These are phyloP conservation scores for Drosophila gunungcola DNA, from an alignment of 1,140 invertebrate species.

Conservation along the genomic window DNA sequence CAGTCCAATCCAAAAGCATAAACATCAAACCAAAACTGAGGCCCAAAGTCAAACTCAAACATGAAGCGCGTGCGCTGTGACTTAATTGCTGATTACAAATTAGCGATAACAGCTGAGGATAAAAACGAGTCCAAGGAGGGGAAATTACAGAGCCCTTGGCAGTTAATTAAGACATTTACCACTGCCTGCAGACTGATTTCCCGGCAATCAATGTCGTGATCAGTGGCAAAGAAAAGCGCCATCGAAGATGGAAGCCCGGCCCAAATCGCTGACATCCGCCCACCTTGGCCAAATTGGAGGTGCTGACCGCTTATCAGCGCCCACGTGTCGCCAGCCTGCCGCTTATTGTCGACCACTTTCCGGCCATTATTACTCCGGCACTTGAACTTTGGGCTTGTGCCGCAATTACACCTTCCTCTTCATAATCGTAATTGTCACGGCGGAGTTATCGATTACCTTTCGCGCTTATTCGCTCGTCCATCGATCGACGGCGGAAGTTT, in stretches of 20 bases:
- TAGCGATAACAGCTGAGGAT: constrained; percentile 62
- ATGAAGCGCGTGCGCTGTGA: constrained; percentile 64
- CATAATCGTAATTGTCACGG: constrained; percentile 49
- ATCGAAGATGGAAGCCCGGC: constrained; percentile 40
- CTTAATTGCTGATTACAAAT: constrained; percentile 84
- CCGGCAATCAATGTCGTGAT: constrained; percentile 36
- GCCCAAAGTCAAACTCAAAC: constrained; percentile 19
- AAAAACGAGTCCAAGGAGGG: constrained; percentile 26
- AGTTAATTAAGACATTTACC: constrained; percentile 84
- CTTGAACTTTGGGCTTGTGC: constrained; percentile 53
- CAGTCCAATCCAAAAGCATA: constrained; percentile 17
- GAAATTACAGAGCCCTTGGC: constrained; percentile 25
- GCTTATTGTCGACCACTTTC: constrained; percentile 65
- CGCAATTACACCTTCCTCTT: constrained; percentile 71
- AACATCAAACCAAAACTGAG: constrained; percentile 16
- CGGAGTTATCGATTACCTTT: constrained; percentile 51
- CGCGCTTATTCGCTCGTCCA: constrained; percentile 26
- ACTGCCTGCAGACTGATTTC: constrained; percentile 45
- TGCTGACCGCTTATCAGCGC: constrained; percentile 65
- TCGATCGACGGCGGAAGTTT: constrained; percentile 55
- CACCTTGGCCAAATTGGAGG: constrained; percentile 21
- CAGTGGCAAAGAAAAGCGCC: neutral
- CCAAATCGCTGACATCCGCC: constrained; percentile 79
- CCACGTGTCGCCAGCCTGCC: constrained; percentile 65
- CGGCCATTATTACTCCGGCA: constrained; percentile 62